Evolutionary conservation across 2,113 vertebrate species (phyloP), one percentile per base, ranked within the genome.

Genomic region (Cephalopholis sonnerati): DNA sequence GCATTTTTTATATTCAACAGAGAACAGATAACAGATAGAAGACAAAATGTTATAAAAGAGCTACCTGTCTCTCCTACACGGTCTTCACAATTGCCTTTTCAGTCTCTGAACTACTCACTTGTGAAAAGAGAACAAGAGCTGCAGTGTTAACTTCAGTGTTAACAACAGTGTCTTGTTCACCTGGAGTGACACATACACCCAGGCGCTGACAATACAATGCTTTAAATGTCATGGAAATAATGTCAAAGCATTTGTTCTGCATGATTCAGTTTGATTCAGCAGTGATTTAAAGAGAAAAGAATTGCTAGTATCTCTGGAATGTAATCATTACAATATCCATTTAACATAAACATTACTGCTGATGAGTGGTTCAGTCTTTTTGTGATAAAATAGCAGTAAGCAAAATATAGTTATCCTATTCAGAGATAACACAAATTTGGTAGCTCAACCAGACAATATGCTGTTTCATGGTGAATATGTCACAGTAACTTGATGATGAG

Each of bases 41-140:
- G 41, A 12, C 10, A 36, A 44, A 44, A 44, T 44, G 46, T 15
- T 3, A 48, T 17, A 48, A 48, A 48, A 16, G 41, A 59, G 29
- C 57, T 29, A 32, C 11, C 50, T 51, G 5, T 67, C 25, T 58
- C 48, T 66, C 10, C 25, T n/a, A 18, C 20, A 29, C 58, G 11
- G 17, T 25, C n/a, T 53, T 22, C 18, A 20, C 29, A 24, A 44
- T 68, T 68, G n/a, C 41, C 44, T 29, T 61, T 51, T 51, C 54
- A 9, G 63, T 63, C 22, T 53, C 62, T 39, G 8, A 74, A 29
- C 62, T 62, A 8, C 32, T 63, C 32, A 36, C 18, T 80, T 46
- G 20, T 65, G 51, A 50, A 67, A 50, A 53, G n/a, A 74, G 63
- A 78, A 17, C 27, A 53, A 44, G 24, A 66, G 15, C 63, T 55